A percentile compares a stretch with the other conserved stretches of the same genome.
Evolutionary conservation across 2,113 vertebrate species (phyloP).

Genomic region (Fukomys damarensis): DNA sequence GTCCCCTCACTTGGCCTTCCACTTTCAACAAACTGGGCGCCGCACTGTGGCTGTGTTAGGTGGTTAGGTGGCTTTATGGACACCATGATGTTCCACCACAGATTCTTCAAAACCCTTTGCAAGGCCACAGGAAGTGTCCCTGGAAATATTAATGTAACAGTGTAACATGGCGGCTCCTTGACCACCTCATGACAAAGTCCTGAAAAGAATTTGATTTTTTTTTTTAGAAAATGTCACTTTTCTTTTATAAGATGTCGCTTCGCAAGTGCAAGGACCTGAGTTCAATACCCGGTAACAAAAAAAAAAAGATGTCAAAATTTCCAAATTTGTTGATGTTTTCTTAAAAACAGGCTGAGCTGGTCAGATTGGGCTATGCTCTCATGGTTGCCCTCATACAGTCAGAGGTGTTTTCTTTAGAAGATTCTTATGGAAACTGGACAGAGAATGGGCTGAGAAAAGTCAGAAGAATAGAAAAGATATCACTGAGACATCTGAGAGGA

Average conservation of each 20-base stretch:
- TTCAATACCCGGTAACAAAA: no score
- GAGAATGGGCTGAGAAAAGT: background rate
- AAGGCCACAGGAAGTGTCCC: background rate
- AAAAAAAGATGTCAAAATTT: constrained; percentile 4
- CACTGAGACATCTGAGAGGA: rapidly evolving
- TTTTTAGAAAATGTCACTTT: background rate
- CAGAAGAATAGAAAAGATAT: background rate
- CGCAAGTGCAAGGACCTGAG: no score
- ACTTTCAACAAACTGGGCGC: background rate
- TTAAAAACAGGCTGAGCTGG: background rate
- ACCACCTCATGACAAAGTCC: background rate
- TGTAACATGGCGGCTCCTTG: rapidly evolving
- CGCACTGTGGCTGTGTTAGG: rapidly evolving
- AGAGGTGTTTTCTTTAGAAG: background rate
- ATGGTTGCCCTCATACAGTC: no score
- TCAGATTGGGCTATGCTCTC: rapidly evolving
- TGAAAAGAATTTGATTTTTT: no score
- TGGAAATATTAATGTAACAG: background rate
- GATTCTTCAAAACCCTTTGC: background rate
- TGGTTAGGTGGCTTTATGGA: background rate
- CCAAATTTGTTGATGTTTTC: background rate
- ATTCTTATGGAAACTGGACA: background rate
- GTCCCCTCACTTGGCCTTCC: background rate
- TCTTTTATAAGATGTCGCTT: background rate
- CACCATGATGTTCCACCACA: rapidly evolving